Evolutionary conservation across 2,888 invertebrate genomes (phyloP).

Genomic region (Tachina lurida): DNA sequence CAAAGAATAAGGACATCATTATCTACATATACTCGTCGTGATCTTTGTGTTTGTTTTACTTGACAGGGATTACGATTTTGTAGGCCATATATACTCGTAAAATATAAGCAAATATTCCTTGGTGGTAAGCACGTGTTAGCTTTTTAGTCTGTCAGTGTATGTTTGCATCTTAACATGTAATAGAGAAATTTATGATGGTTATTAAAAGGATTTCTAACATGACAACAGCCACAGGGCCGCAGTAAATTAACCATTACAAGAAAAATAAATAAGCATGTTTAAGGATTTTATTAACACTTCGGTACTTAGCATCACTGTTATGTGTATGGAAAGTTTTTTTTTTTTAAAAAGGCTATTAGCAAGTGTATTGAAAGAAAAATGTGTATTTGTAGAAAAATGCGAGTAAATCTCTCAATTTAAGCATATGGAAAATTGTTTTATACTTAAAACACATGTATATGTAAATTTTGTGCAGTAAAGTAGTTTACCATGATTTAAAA

Average conservation of each 20-base stretch:
- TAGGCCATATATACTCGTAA: background rate
- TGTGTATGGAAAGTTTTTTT: too few relatives aligned
- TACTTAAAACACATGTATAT: too few relatives aligned
- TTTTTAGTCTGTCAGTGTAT: background rate
- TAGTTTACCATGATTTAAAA: too few relatives aligned
- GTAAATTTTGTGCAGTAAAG: too few relatives aligned
- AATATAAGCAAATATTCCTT: background rate
- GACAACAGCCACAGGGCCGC: background rate
- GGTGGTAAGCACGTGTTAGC: background rate
- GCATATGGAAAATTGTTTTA: too few relatives aligned
- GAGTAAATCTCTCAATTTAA: too few relatives aligned
- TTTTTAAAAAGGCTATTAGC: too few relatives aligned
- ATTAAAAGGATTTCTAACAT: conserved; percentile 8
- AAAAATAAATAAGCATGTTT: background rate
- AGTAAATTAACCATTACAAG: background rate
- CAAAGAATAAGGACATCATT: background rate
- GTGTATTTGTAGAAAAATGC: too few relatives aligned
- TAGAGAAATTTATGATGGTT: conserved; percentile 3
- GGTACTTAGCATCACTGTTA: background rate
- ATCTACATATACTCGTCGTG: background rate
- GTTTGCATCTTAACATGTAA: background rate
- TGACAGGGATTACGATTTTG: background rate
- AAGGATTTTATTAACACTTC: background rate
- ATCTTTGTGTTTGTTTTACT: background rate
- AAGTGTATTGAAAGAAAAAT: too few relatives aligned